These are phyloP conservation scores for Microcebus lehilahytsara DNA, from an alignment of 2,113 vertebrate species.

Conservation along the genomic window DNA sequence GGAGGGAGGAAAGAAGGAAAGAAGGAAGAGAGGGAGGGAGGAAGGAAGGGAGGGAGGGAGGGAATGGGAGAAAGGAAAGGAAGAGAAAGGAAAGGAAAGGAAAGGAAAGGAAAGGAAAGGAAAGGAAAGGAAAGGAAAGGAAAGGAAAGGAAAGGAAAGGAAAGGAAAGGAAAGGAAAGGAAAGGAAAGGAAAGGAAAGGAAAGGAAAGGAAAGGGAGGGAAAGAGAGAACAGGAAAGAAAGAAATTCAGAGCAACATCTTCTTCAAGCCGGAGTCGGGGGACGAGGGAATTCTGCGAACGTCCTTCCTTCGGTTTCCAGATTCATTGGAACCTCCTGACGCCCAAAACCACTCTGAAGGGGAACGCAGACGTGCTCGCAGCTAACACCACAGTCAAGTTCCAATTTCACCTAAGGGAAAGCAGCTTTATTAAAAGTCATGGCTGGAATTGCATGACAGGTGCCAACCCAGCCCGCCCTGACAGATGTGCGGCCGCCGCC, in stretches of 20 bases:
- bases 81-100: too few relatives aligned
- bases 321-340: constrained; percentile 84
- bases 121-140: not conserved
- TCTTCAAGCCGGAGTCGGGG: constrained; percentile 71
- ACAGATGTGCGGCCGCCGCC: constrained; percentile 84
- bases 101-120: too few relatives aligned
- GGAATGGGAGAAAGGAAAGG: too few relatives aligned
- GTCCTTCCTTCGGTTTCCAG: constrained; percentile 81
- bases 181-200: too few relatives aligned
- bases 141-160: constrained; percentile 55
- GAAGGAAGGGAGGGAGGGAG: too few relatives aligned
- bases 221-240: not conserved
- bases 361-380: constrained; percentile 84
- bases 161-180: too few relatives aligned
- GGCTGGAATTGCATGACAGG: constrained; percentile 89
- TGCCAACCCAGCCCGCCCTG: constrained; percentile 89
- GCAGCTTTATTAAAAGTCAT: constrained; percentile 92
- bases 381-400: constrained; percentile 87
- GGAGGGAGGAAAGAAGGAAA: not conserved
- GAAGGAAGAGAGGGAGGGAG: too few relatives aligned
- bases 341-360: constrained; percentile 84
- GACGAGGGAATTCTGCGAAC: constrained; percentile 68
- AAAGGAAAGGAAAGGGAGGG: not conserved
- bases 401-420: constrained; percentile 90
- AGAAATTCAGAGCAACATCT: constrained; percentile 70